Base-by-base conservation (phyloP, 2,113 vertebrate species). In the Pachypanchax playfairii region DNA sequence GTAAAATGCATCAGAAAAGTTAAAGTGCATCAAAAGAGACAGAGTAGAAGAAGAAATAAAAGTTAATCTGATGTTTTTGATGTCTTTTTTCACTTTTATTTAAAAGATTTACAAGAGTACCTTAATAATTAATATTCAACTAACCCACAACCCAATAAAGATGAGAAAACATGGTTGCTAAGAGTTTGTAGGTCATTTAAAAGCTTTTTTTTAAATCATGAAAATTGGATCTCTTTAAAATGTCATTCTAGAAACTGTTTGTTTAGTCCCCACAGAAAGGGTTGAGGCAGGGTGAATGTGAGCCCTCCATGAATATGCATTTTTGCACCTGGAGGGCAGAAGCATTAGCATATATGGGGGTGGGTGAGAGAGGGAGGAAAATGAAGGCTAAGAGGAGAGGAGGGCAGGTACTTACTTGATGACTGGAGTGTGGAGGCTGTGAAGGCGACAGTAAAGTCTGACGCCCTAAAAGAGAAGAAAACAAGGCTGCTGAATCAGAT, bases 401-500 rank as follows among this genome's bases (percentile, higher is more conserved):
- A 42, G 51, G 64, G 60, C 64, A 80, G 73, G 84, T 76, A 95
- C 97, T 95, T 90, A 99, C 97, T 99, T 99, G 86, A 99, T 92
- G 65, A 98, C 93, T 1, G 96, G 97, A 39, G 86, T 93, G 70
- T 95, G 93, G 12, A 99, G 94, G 89, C 96, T 94, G 86, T 99
- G 97, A 2, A 99, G 93, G 26, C 97, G 94, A 85, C 96, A 99
- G 90, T 99, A 99, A 25, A 99, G 92, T 73, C 97, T 93, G 76
- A 99, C 94, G 21, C 97, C 97, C 97, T 99, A 64, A 71, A 88
- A 75, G 44, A 83, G 54, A 87, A 65, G 52, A 80, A 53, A 75
- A 48, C 13, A 8, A n/a, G 75, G 59, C 35, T 5, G 24, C 56
- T 87, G 86, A 84, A 64, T 88, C 80, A 18, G 48, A 48, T 20